These are phyloP conservation scores for Pollicipes pollicipes DNA, from an alignment of 1,140 invertebrate species.

Conservation along the genomic window DNA sequence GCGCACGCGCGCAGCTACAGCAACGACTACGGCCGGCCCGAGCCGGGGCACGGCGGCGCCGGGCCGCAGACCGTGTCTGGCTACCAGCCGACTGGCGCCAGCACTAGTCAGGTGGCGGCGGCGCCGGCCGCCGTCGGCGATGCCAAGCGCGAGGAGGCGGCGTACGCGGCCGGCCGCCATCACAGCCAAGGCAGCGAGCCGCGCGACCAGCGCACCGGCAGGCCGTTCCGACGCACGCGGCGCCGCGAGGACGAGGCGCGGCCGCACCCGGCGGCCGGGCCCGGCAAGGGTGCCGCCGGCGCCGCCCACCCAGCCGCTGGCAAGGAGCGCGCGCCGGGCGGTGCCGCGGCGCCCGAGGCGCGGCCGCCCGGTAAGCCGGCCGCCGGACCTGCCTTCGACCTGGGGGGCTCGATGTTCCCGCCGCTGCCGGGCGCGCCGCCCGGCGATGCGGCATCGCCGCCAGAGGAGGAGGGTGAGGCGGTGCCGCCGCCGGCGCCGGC, in stretches of 20 bases:
- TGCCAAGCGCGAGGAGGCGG: neutral
- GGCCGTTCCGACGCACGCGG: neutral
- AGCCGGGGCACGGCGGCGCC: slow-evolving; percentile 6
- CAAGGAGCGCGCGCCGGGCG: neutral
- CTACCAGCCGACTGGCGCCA: neutral
- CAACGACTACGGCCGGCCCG: slow-evolving; percentile 8
- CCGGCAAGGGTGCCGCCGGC: too few species aligned
- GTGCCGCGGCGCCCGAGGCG: neutral
- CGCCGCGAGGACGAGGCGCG: neutral
- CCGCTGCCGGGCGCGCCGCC: slow-evolving; percentile 44
- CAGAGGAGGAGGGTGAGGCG: neutral
- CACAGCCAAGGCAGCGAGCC: neutral
- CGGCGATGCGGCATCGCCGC: neutral
- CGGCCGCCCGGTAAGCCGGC: neutral
- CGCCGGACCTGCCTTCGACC: slow-evolving; percentile 44
- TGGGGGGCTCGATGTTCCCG: slow-evolving; percentile 59
- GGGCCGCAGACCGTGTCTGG: neutral
- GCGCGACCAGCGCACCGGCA: neutral
- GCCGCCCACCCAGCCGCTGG: neutral
- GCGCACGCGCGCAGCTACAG: slow-evolving; percentile 10
- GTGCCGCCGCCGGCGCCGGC: neutral
- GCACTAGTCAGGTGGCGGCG: neutral
- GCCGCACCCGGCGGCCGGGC: neutral
- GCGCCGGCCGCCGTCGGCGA: neutral
- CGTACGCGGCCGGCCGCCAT: neutral